Evolutionary conservation across 1,140 invertebrate species (phyloP).

Genomic region (Musca vetustissima): DNA sequence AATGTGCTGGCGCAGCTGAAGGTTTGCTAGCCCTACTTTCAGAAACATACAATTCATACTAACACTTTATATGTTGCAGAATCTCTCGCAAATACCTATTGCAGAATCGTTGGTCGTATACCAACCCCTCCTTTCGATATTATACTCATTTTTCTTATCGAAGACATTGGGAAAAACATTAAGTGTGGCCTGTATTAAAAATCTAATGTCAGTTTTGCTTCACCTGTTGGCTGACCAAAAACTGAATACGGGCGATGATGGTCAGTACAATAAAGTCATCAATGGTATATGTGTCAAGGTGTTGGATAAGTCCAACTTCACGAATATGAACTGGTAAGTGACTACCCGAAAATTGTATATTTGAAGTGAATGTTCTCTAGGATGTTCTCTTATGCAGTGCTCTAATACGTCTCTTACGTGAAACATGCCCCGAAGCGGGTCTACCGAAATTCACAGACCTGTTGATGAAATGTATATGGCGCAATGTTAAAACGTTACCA

Average conservation of each 20-base stretch:
- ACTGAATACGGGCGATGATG: slow-evolving; percentile 45
- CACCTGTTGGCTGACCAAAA: slow-evolving; percentile 54
- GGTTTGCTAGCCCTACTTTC: slow-evolving; percentile 29
- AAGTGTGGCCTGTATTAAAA: slow-evolving; percentile 49
- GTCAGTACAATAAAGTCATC: slow-evolving; percentile 54
- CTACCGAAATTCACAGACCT: slow-evolving; percentile 73
- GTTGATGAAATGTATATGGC: slow-evolving; percentile 89
- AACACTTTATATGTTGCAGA: slow-evolving; percentile 48
- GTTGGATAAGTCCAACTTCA: slow-evolving; percentile 52
- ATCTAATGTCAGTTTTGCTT: slow-evolving; percentile 51
- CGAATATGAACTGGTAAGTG: slow-evolving; percentile 52
- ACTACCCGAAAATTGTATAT: background rate
- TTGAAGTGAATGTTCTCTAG: background rate
- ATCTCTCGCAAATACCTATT: slow-evolving; percentile 73
- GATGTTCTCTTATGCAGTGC: slow-evolving; percentile 61
- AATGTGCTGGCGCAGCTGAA: slow-evolving; percentile 53
- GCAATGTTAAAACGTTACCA: slow-evolving; percentile 73
- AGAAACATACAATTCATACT: background rate
- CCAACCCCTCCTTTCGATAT: slow-evolving; percentile 78
- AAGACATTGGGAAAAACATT: slow-evolving; percentile 65
- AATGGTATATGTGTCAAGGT: slow-evolving; percentile 55
- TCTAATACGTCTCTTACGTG: slow-evolving; percentile 73
- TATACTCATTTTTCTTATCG: slow-evolving; percentile 83
- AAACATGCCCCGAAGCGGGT: slow-evolving; percentile 68
- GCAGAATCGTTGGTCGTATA: slow-evolving; percentile 83